A percentile compares a stretch with the other conserved stretches of the same genome.
Conservation (phyloP, 2,113 vertebrate species). For the Ceyx margarethae region DNA sequence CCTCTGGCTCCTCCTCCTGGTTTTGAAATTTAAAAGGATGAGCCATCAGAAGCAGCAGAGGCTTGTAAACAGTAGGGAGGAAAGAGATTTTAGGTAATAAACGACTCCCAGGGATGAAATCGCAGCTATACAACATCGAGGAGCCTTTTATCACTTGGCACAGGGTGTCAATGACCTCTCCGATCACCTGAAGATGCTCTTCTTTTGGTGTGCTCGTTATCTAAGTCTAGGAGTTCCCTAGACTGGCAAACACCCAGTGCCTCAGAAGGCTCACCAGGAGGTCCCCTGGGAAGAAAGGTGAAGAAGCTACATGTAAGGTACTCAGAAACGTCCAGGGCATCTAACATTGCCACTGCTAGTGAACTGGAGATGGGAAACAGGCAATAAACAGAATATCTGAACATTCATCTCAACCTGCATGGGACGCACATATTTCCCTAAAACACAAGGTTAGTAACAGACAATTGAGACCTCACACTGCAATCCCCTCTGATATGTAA, state of each 20-base stretch:
- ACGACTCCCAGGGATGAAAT: neutral
- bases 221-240: neutral
- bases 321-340: neutral
- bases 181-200: neutral
- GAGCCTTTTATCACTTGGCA: neutral
- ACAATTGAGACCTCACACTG: neutral
- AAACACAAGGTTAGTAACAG: neutral
- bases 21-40: conserved; percentile 11
- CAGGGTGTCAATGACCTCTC: neutral
- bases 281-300: neutral
- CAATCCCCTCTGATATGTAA: neutral
- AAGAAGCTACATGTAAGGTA: neutral
- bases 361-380: neutral
- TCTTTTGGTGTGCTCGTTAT: neutral
- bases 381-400: neutral
- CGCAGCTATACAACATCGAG: neutral
- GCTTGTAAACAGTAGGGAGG: neutral
- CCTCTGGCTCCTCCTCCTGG: conserved; percentile 39
- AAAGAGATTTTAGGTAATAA: neutral
- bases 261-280: neutral
- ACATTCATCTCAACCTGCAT: neutral
- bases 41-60: neutral
- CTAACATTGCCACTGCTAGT: neutral
- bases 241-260: neutral
- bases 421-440: neutral